Evolutionary conservation across 2,888 invertebrate species (phyloP).

Genomic region (Lithophane leautieri): DNA sequence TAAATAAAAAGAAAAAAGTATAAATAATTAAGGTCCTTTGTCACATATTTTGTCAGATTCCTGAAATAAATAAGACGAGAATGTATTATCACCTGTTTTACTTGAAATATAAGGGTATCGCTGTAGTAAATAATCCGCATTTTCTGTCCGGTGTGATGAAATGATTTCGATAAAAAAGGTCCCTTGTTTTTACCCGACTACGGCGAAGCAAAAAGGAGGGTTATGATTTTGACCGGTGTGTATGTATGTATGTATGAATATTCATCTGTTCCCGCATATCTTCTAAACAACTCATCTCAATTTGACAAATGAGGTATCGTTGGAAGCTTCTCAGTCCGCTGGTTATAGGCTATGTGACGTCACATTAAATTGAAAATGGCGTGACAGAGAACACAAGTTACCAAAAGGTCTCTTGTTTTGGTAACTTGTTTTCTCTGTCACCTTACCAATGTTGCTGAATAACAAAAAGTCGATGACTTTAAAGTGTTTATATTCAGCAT

Average conservation of each 20-base stretch:
- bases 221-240: too few relatives aligned
- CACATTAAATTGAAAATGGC: too few relatives aligned
- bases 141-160: conserved; percentile 24
- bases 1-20: conserved; percentile 23
- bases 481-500: conserved; percentile 6
- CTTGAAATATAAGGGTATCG: conserved; percentile 52
- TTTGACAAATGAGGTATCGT: too few relatives aligned
- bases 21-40: conserved; percentile 28
- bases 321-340: too few relatives aligned
- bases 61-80: conserved; percentile 45
- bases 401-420: conserved; percentile 23
- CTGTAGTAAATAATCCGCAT: conserved; percentile 44
- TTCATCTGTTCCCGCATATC: too few relatives aligned
- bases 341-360: too few relatives aligned
- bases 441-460: conserved; percentile 34
- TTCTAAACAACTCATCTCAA: too few relatives aligned
- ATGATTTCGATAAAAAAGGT: conserved; percentile 46
- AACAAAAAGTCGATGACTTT: conserved; percentile 40
- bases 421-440: conserved; percentile 25
- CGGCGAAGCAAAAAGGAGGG: too few relatives aligned
- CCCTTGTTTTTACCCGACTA: conserved; percentile 19
- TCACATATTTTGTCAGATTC: conserved; percentile 34
- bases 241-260: too few relatives aligned
- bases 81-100: conserved; percentile 36
- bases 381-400: too few relatives aligned